These are phyloP conservation scores for Ataeniobius toweri DNA, from an alignment of 2,797 vertebrate species.

Conservation along the genomic window DNA sequence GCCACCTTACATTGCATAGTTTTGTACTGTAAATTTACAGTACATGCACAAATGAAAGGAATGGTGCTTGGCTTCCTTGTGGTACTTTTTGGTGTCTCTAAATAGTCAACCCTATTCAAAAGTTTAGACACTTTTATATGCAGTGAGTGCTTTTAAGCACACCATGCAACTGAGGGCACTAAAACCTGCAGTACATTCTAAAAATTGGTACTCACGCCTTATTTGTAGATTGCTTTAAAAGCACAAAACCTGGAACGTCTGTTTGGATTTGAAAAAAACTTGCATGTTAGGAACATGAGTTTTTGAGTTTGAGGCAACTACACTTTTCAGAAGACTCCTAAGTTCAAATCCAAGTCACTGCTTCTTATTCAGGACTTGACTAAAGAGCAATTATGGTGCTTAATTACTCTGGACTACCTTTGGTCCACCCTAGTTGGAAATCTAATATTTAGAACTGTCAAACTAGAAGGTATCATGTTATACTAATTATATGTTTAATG, in stretches of 20 bases:
- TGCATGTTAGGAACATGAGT: neutral
- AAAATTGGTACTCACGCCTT: neutral
- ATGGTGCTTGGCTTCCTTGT: constrained; percentile 28
- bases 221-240: neutral
- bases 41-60: constrained; percentile 23
- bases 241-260: neutral
- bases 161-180: constrained; percentile 13
- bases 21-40: constrained; percentile 49
- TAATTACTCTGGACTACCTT: too few relatives aligned
- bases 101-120: neutral
- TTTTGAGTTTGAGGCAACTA: neutral
- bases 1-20: constrained; percentile 73
- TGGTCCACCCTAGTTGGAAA: too few relatives aligned
- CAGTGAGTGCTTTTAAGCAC: constrained; percentile 32
- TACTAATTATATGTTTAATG: too few relatives aligned
- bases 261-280: neutral
- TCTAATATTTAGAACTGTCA: too few relatives aligned
- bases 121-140: neutral
- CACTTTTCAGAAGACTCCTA: neutral
- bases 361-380: neutral
- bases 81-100: constrained; percentile 19
- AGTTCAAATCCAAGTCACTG: neutral
- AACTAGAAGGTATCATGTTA: too few relatives aligned
- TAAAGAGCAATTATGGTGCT: neutral
- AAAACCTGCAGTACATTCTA: neutral